phyloP scores from a whole-genome alignment of 2,797 vertebrate species.

The Decapterus maruadsi region DNA sequence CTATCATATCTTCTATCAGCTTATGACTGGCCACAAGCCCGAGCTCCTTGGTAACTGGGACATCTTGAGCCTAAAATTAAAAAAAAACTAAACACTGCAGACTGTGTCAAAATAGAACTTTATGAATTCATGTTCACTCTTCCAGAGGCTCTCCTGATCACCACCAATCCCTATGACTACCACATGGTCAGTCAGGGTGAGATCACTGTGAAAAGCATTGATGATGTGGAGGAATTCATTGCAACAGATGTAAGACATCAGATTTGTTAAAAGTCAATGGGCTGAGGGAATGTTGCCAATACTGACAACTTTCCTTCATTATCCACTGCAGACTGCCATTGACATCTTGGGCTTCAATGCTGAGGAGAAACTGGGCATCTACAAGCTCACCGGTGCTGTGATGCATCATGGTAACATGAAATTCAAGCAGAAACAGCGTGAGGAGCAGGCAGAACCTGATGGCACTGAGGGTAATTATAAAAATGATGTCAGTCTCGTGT shows the following conservation, averaged over 20 bases:
- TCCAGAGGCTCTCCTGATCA: too few species aligned
- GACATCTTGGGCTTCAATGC: conserved; percentile 86
- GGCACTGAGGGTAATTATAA: conserved; percentile 87
- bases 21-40: too few species aligned
- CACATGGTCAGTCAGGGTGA: conserved; percentile 91
- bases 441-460: conserved; percentile 46
- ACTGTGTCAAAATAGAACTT: too few species aligned
- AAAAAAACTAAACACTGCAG: too few species aligned
- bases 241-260: conserved; percentile 89
- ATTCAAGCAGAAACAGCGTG: conserved; percentile 63
- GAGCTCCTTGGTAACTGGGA: too few species aligned
- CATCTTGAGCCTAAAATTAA: too few species aligned
- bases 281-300: too few species aligned
- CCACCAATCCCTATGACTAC: conserved; percentile 74
- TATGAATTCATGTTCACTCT: too few species aligned
- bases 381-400: conserved; percentile 88
- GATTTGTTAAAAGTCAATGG: too few species aligned
- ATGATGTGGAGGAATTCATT: conserved; percentile 90
- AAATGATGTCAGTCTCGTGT: too few species aligned
- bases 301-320: too few species aligned
- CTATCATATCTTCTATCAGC: too few species aligned
- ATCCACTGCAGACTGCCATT: conserved; percentile 20
- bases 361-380: conserved; percentile 87
- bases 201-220: conserved; percentile 90
- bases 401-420: conserved; percentile 92